Base-by-base conservation (phyloP, 2,888 invertebrate genomes). In the Psylliodes chrysocephalus region DNA sequence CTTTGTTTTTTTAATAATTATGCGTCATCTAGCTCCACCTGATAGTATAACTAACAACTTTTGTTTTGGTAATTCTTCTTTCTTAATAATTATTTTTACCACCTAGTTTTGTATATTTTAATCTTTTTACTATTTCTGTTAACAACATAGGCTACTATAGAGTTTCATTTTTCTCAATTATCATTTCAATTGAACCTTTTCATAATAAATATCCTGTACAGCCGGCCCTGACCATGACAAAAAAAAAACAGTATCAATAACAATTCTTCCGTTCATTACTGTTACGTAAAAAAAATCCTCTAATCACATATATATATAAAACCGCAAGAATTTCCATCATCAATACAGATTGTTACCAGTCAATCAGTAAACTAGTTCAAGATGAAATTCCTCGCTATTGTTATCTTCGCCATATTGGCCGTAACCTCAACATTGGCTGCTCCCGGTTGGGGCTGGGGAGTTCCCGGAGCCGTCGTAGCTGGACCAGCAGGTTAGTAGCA, bases 381-480 rank as follows among this genome's bases (percentile, higher is more conserved):
- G 49, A 74, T 73, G 73, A 72, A 74, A 64, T 53, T 68, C 54
- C 47, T 74, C 18, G 38, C 72, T 28, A 59, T 73, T 47, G 71
- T 53, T 54, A 46, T 73, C 28, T 40, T 73, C 44, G 70, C 61
- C 66, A 40, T 71, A 18, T 51, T 72, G 67, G 72, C 66, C 22
- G 53, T 71, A 19, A 66, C 68, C n/a, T 67, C 68, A 1, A 66
- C 69, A 15, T 63, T 70, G 10, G 59, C 59, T 6, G 59, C 17
- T 25, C 59, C 59, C 14, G 33, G 33, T 17, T 30, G 40, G 40
- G 47, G 38, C 2, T 57, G 56, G 56, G 54, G 54, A 15, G 42
- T 17, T 1, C 56, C 59, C 12, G 60, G 60, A 51, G 19, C 60
- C 12, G 64, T 55, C 1, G 47, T 60, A 10, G 60, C 52, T 7